A percentile compares a stretch with the other conserved stretches of the same genome.
These are phyloP conservation scores for Drosophila ambigua DNA, from an alignment of 1,140 invertebrate species.

Conservation along the genomic window DNA sequence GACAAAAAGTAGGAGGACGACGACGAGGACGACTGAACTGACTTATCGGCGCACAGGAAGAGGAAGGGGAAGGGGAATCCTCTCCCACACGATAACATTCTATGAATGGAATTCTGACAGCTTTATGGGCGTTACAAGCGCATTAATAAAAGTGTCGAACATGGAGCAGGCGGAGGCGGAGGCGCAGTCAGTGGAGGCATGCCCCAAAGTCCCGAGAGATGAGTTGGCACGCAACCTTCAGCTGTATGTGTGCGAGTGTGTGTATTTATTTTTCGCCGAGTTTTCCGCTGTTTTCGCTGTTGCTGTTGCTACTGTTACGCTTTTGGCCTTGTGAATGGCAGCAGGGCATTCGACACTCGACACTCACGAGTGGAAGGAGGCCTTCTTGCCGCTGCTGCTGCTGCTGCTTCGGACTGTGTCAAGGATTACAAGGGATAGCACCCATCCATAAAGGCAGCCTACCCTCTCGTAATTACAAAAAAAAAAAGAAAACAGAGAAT, in stretches of 20 bases:
- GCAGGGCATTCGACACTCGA: slow-evolving; percentile 53
- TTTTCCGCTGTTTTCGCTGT: slow-evolving; percentile 14
- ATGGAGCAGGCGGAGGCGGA: slow-evolving; percentile 20
- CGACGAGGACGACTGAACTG: slow-evolving; percentile 15
- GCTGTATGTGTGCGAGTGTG: background rate
- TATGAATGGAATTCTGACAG: slow-evolving; percentile 79
- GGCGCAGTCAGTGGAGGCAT: background rate
- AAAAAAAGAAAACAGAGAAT: slow-evolving; percentile 2
- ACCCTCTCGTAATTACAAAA: no score
- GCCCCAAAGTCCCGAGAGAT: slow-evolving; percentile 20
- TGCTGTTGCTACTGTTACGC: slow-evolving; percentile 24
- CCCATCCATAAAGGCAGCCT: slow-evolving; percentile 19
- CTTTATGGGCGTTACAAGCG: slow-evolving; percentile 67
- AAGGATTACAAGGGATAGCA: slow-evolving; percentile 48
- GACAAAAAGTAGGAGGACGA: background rate
- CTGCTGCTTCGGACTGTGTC: slow-evolving; percentile 61
- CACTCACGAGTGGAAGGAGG: slow-evolving; percentile 3
- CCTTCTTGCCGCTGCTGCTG: background rate
- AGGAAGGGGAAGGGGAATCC: slow-evolving; percentile 42
- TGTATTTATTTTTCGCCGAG: background rate
- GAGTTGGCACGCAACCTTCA: slow-evolving; percentile 67
- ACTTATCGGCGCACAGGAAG: slow-evolving; percentile 31
- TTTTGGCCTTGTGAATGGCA: slow-evolving; percentile 55
- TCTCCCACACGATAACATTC: slow-evolving; percentile 52
- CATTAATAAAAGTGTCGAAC: slow-evolving; percentile 81